phyloP scores from a whole-genome alignment of 1,140 invertebrate species.

The Uloborus diversus region DNA sequence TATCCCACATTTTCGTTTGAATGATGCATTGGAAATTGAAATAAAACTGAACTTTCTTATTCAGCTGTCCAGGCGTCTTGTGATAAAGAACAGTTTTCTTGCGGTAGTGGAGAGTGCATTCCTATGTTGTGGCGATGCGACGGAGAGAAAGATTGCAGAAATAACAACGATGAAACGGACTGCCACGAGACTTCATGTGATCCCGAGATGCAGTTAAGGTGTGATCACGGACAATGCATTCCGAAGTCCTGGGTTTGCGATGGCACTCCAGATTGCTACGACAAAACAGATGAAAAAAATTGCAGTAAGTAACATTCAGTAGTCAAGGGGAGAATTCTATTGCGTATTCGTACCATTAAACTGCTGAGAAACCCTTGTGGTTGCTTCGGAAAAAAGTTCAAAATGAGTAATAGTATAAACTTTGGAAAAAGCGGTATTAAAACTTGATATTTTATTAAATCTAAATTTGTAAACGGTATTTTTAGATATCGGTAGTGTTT shows the following conservation, averaged over 20 bases:
- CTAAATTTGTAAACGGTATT: too few relatives aligned
- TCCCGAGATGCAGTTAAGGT: conserved; percentile 69
- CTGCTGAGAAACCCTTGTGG: too few relatives aligned
- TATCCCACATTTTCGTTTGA: too few relatives aligned
- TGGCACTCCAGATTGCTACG: conserved; percentile 56
- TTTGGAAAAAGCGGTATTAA: too few relatives aligned
- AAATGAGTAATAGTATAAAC: too few relatives aligned
- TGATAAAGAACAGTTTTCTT: conserved; percentile 20
- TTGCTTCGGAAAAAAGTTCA: too few relatives aligned
- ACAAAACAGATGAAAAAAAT: conserved; percentile 54
- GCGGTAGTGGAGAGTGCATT: conserved; percentile 63
- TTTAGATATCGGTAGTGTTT: too few relatives aligned
- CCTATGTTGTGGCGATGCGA: conserved; percentile 63
- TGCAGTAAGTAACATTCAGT: conserved; percentile 23
- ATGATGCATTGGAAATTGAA: too few relatives aligned
- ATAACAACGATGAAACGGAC: conserved; percentile 66
- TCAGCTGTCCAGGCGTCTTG: conserved; percentile 2
- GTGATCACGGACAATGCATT: conserved; percentile 74
- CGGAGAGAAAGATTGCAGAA: conserved; percentile 69
- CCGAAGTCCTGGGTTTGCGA: conserved; percentile 62
- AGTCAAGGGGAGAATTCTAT: too few relatives aligned
- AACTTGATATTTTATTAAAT: too few relatives aligned
- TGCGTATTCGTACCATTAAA: too few relatives aligned
- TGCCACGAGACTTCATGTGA: conserved; percentile 61
- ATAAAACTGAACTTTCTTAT: too few relatives aligned